Base-by-base conservation (phyloP, 2,797 vertebrate species). In the Lagothrix lagotricha region DNA sequence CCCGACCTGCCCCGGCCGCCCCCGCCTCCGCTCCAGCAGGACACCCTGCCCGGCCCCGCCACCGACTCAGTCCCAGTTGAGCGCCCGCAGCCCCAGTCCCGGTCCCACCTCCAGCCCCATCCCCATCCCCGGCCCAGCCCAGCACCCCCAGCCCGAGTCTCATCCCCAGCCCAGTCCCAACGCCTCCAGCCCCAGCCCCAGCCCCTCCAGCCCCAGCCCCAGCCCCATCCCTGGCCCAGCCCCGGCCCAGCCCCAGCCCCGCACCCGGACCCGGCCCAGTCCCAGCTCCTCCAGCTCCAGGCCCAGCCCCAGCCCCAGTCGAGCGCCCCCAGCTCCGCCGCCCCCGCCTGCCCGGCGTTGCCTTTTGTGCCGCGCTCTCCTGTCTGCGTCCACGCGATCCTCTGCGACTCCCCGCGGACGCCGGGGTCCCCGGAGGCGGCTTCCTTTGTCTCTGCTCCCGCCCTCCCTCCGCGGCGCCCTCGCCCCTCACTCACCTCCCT, bases 361-460 rank as follows among this genome's bases (percentile, higher is more conserved):
- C 28, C 73, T 72, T 58, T 89, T 86, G 67, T 85, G 82, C 36
- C 39, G 11, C 1, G 30, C 61, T 46, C 85, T 72, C 50, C 41
- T 20, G 9, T 41, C 48, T 48, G 33, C 14, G 22, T 50, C 95
- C 24, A 46, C 76, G 46, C 26, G 44, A n/a, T 57, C 75, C 86
- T 58, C 48, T 67, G 88, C 39, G 73, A 70, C 95, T 96, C 97
- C 97, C 97, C 14, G 46, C 44, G 90, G 93, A 61, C 80, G 13
- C 50, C 13, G 19, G 88, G 94, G 92, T 95, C 96, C 92, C 97
- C 9, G 30, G 97, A 79, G 97, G 95, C 97, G 39, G 44, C 97
- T 82, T 92, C 90, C 97, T 97, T 98, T 98, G 97, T 98, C 96
- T 97, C 50, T 9, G 82, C 94, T 94, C 93, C 87, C 79, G 82